These are phyloP conservation scores for Drosophila auraria DNA, from an alignment of 1,140 invertebrate species.

Conservation along the genomic window DNA sequence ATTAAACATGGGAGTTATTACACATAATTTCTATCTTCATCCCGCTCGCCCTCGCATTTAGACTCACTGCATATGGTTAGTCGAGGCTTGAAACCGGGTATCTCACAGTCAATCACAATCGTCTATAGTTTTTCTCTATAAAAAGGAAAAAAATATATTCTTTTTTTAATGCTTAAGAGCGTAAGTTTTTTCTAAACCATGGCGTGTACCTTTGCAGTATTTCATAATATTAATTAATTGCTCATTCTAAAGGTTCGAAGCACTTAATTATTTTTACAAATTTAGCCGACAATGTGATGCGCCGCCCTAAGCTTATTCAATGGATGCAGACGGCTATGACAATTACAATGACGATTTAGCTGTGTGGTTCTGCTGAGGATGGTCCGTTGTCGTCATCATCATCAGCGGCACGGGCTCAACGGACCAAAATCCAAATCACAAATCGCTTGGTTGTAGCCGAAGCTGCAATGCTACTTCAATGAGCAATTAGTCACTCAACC, in stretches of 20 bases:
- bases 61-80: too few relatives aligned
- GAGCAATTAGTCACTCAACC: conserved; percentile 70
- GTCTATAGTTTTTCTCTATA: too few relatives aligned
- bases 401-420: conserved; percentile 21
- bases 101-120: too few relatives aligned
- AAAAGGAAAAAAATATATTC: too few relatives aligned
- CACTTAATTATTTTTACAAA: conserved; percentile 60
- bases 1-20: too few relatives aligned
- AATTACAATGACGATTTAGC: conserved; percentile 72
- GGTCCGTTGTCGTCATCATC: conserved; percentile 43
- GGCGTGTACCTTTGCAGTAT: too few relatives aligned
- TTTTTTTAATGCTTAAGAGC: too few relatives aligned
- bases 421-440: conserved; percentile 7
- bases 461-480: conserved; percentile 70
- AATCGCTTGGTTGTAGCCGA: conserved; percentile 38
- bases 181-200: too few relatives aligned
- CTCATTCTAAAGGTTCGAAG: conserved; percentile 5
- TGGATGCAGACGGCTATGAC: conserved; percentile 50
- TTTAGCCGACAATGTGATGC: conserved; percentile 70
- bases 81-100: too few relatives aligned
- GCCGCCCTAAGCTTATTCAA: conserved; percentile 30
- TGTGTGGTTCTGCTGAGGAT: conserved; percentile 58
- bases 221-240: conserved; percentile 3
- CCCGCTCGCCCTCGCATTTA: too few relatives aligned
- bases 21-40: too few relatives aligned